Percentiles rank a stretch among this genome's conserved stretches.
Evolutionary conservation across 2,113 vertebrate genomes (phyloP).

Genomic region (Salvelinus sp.): DNA sequence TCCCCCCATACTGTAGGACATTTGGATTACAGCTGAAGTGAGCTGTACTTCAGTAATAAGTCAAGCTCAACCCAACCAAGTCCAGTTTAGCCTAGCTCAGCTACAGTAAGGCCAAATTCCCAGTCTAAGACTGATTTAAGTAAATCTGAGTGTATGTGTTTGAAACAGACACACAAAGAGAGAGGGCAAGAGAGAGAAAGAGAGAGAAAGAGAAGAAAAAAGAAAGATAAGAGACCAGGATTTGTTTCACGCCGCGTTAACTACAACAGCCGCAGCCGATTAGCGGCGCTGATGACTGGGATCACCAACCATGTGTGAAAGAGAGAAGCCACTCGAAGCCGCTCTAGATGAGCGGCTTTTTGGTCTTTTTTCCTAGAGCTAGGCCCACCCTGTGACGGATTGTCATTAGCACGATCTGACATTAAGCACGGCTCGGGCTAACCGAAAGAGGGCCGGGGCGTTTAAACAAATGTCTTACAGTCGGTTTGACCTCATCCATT

Average conservation of each 20-base stretch:
- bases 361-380: slow-evolving; percentile 63
- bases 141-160: too few species aligned
- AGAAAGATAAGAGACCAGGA: slow-evolving; percentile 58
- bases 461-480: slow-evolving; percentile 79
- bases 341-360: slow-evolving; percentile 40
- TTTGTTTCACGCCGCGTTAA: slow-evolving; percentile 55
- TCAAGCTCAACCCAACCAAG: too few species aligned
- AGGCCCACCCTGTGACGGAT: slow-evolving; percentile 51
- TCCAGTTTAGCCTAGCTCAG: background rate
- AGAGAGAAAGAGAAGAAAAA: slow-evolving; percentile 9
- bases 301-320: slow-evolving; percentile 66
- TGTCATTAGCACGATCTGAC: slow-evolving; percentile 64
- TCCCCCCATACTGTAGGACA: too few species aligned
- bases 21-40: background rate
- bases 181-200: slow-evolving; percentile 20
- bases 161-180: background rate
- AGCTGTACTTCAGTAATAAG: too few species aligned
- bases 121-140: too few species aligned
- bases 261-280: slow-evolving; percentile 55
- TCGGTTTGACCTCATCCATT: slow-evolving; percentile 78
- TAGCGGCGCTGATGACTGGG: slow-evolving; percentile 62
- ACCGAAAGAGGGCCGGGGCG: slow-evolving; percentile 38
- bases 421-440: slow-evolving; percentile 29
- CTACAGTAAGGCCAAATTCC: too few species aligned
- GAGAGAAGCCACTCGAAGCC: slow-evolving; percentile 59